Base-by-base conservation (phyloP, 2,797 vertebrate species). In the Falco cherrug region DNA sequence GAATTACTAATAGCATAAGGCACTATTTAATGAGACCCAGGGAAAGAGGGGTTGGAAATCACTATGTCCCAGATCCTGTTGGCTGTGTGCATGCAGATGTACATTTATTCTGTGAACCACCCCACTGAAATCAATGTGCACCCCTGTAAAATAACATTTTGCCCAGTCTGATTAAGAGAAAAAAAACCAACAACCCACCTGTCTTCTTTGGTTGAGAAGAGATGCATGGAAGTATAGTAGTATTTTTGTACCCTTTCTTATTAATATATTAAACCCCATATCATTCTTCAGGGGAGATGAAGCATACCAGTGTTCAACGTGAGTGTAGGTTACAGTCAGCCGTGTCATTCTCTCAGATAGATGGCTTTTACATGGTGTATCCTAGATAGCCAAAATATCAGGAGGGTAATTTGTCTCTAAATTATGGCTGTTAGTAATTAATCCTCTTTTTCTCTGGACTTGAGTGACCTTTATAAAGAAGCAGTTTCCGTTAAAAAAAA, bases 401-500 rank as follows among this genome's bases (percentile, higher is more conserved):
- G 47, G 74, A 89, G 37, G 41, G 53, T 93, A 94, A 97, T 97
- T 97, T 97, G 41, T 96, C 94, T 95, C 68, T 89, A 89, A 90
- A 84, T 95, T 95, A 89, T 93, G 86, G 83, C 87, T 93, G 67
- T 37, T 95, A 63, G 70, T 86, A 97, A 97, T 96, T 87, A 97
- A 95, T 96, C 53, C 81, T 92, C 60, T 82, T 95, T 97, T 92
- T 81, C 74, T 94, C 68, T 48, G 56, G 91, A 87, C 84, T 97
- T 43, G 48, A 81, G 26, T 94, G 91, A 95, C 93, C 91, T 95
- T 97, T 97, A 86, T 73, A 83, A 92, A 90, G 41, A 89, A 61
- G 56, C 13, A 83, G 63, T 67, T 92, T 92, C 91, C 88, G 84
- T 80, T 70, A 12, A 53, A 82, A 48, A 64, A 77, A 60, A 17